A percentile compares a stretch with the other conserved stretches of the same genome.
These are phyloP conservation scores for Tetraodon nigroviridis DNA, from an alignment of 2,113 vertebrate species.

Conservation along the genomic window DNA sequence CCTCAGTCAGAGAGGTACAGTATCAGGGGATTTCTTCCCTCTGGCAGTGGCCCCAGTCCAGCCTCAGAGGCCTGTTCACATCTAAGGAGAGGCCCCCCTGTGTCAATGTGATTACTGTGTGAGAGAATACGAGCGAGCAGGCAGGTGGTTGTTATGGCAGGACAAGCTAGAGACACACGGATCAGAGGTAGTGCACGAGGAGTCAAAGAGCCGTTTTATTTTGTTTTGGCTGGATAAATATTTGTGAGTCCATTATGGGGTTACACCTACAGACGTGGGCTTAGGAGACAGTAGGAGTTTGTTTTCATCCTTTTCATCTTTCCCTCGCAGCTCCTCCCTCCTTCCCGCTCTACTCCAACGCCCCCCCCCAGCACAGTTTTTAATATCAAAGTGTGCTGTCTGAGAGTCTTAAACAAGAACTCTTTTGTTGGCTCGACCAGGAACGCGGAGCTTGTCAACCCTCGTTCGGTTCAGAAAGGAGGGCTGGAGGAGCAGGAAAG, in stretches of 20 bases:
- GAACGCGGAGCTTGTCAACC: slow-evolving; percentile 74
- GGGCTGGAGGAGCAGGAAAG: slow-evolving; percentile 43
- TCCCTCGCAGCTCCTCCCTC: slow-evolving; percentile 13
- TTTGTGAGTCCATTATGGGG: slow-evolving; percentile 75
- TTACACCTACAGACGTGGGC: slow-evolving; percentile 73
- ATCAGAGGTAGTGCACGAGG: slow-evolving; percentile 47
- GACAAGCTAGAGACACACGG: slow-evolving; percentile 46
- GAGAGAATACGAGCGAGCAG: slow-evolving; percentile 52
- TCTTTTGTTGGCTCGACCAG: slow-evolving; percentile 65
- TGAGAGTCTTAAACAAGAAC: slow-evolving; percentile 63
- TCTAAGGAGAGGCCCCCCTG: slow-evolving; percentile 52
- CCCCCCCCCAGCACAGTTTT: slow-evolving; percentile 63
- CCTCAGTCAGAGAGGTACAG: slow-evolving; percentile 58
- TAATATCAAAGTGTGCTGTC: slow-evolving; percentile 79
- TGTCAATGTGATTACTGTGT: slow-evolving; percentile 63
- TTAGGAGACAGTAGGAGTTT: slow-evolving; percentile 75
- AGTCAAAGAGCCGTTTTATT: slow-evolving; percentile 72
- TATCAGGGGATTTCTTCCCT: slow-evolving; percentile 65
- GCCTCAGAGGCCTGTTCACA: slow-evolving; percentile 48
- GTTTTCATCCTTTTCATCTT: slow-evolving; percentile 79
- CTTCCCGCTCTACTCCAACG: neutral
- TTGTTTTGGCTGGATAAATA: slow-evolving; percentile 78
- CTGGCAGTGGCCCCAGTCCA: slow-evolving; percentile 47
- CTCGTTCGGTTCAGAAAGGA: slow-evolving; percentile 62
- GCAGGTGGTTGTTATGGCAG: slow-evolving; percentile 59